Percentiles rank a stretch among this genome's conserved stretches.
Evolutionary conservation across 2,113 vertebrate species (phyloP).

Genomic region (Columba janthina): DNA sequence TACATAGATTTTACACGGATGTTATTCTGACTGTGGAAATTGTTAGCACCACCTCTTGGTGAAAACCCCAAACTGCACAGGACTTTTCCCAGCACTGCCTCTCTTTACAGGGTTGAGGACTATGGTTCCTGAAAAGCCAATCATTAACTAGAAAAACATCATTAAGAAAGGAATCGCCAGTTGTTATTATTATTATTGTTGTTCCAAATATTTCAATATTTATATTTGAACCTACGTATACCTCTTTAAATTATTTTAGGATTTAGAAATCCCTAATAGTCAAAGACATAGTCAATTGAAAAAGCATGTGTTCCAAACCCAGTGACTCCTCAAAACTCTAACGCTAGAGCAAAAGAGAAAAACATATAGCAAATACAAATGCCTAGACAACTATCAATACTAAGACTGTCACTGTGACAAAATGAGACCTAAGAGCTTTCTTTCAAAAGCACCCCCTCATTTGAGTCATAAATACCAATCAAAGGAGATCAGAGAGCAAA

Average conservation of each 20-base stretch:
- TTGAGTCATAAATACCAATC: not conserved
- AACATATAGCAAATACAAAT: conserved; percentile 1
- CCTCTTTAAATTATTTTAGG: not conserved
- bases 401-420: not conserved
- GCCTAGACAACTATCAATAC: not conserved
- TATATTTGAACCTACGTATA: not conserved
- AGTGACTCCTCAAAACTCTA: not conserved
- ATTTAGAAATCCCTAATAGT: not conserved
- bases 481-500: not conserved
- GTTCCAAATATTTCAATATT: not conserved
- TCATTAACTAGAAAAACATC: not conserved
- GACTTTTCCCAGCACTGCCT: not conserved
- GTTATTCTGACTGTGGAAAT: not conserved
- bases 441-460: not conserved
- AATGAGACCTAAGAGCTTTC: not conserved
- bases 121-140: not conserved
- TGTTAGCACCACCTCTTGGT: conserved; percentile 40
- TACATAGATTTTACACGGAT: conserved; percentile 4
- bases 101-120: not conserved
- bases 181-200: not conserved
- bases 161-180: not conserved
- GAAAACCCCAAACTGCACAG: not conserved
- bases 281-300: not conserved
- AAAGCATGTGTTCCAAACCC: not conserved
- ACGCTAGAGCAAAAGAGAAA: not conserved